Evolutionary conservation across 1,140 invertebrate genomes (phyloP).

Genomic region (Carcinoscorpius rotundicauda): DNA sequence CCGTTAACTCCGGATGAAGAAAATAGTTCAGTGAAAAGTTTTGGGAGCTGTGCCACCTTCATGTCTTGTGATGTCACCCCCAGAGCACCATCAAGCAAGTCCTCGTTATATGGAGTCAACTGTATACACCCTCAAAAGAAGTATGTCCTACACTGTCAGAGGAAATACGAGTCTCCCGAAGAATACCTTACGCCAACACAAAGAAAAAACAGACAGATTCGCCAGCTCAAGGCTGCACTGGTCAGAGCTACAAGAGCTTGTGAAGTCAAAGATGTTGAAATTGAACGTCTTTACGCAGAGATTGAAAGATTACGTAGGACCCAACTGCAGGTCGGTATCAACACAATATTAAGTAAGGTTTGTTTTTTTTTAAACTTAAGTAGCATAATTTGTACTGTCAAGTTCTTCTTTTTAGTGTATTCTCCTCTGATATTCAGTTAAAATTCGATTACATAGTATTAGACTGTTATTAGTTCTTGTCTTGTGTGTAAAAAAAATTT

Average conservation of each 20-base stretch:
- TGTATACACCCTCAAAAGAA: constrained; percentile 44
- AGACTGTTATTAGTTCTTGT: too few species aligned
- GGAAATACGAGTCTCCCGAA: constrained; percentile 54
- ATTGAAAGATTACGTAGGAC: constrained; percentile 54
- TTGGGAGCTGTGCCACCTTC: constrained; percentile 55
- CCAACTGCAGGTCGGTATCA: too few species aligned
- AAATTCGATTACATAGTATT: too few species aligned
- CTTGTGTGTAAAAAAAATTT: too few species aligned
- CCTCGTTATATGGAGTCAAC: constrained; percentile 56
- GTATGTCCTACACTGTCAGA: constrained; percentile 68
- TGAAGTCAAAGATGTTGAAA: constrained; percentile 56
- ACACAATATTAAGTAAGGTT: too few species aligned
- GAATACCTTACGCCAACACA: constrained; percentile 78
- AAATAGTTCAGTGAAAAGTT: constrained; percentile 58
- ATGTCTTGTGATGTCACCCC: constrained; percentile 49
- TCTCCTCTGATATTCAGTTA: too few species aligned
- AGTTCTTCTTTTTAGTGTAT: too few species aligned
- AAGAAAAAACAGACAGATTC: constrained; percentile 60
- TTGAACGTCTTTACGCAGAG: constrained; percentile 64
- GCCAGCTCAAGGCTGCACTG: constrained; percentile 41
- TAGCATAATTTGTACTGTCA: too few species aligned
- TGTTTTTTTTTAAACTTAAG: too few species aligned
- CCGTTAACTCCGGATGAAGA: constrained; percentile 40
- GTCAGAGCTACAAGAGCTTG: constrained; percentile 8
- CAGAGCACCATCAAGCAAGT: too few species aligned